Evolutionary conservation across 2,797 vertebrate genomes (phyloP).

Genomic region (Astyanax mexicanus): DNA sequence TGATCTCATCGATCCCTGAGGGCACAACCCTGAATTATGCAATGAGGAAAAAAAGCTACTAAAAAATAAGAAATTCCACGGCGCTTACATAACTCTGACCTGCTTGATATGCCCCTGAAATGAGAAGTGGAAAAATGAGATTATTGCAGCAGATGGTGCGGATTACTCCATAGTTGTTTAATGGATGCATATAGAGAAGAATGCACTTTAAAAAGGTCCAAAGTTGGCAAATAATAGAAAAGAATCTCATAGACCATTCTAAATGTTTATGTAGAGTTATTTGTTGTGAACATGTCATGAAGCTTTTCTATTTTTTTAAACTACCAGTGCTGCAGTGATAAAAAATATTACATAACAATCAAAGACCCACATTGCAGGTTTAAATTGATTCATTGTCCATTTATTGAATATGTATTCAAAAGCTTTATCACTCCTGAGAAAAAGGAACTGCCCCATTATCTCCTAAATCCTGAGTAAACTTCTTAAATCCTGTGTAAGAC

Average conservation of each 20-base stretch:
- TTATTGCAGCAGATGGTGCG: conserved; percentile 9
- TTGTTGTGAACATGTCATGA: no score
- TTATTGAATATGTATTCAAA: no score
- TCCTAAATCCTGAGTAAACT: no score
- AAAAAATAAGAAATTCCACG: conserved; percentile 44
- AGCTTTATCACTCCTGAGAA: no score
- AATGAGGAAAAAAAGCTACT: background rate
- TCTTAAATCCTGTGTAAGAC: no score
- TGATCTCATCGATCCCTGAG: conserved; percentile 47
- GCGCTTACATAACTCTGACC: conserved; percentile 31
- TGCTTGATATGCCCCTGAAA: conserved; percentile 15
- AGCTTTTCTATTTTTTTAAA: no score
- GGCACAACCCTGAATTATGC: conserved; percentile 11
- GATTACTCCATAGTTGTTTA: background rate
- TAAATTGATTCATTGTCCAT: no score
- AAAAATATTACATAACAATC: no score
- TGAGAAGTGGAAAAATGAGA: conserved; percentile 15
- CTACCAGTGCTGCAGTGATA: no score
- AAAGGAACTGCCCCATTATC: no score
- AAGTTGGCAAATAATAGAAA: background rate
- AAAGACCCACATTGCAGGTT: no score
- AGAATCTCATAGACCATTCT: background rate
- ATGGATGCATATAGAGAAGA: background rate
- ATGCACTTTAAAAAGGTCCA: background rate
- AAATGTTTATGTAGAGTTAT: no score